Evolutionary conservation across 2,888 invertebrate species (phyloP).

Genomic region (Pristionchus entomophagus): DNA sequence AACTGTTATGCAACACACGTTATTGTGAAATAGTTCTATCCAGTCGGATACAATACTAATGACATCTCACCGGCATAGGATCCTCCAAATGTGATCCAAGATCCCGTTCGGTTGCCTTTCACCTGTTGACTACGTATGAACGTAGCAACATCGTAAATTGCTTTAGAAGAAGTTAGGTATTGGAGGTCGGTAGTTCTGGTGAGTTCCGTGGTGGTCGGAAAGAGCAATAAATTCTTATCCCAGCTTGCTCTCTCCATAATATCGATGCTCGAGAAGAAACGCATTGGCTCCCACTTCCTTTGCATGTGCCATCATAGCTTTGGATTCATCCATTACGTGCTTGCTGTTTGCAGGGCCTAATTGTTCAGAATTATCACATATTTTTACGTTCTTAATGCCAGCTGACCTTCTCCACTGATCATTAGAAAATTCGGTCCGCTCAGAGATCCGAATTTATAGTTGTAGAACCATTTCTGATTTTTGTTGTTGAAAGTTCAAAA

Average conservation of each 20-base stretch:
- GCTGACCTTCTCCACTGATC: constrained; percentile 91
- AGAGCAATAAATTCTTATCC: constrained; percentile 42
- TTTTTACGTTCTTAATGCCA: not conserved
- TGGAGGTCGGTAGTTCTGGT: constrained; percentile 25
- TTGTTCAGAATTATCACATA: not conserved
- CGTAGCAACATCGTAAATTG: constrained; percentile 86
- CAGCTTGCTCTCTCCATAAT: constrained; percentile 89
- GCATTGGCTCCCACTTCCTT: constrained; percentile 86
- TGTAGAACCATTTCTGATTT: constrained; percentile 26
- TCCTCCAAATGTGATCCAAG: constrained; percentile 96
- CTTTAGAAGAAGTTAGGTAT: constrained; percentile 81
- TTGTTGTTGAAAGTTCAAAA: too few relatives aligned
- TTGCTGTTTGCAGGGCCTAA: constrained; percentile 25
- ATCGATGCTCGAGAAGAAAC: constrained; percentile 92
- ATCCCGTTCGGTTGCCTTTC: constrained; percentile 75
- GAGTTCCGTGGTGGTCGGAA: not conserved
- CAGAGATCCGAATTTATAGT: constrained; percentile 13
- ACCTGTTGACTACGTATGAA: constrained; percentile 81
- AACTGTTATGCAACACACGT: too few relatives aligned
- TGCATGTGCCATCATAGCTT: constrained; percentile 78
- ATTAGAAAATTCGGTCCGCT: constrained; percentile 91
- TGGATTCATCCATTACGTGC: constrained; percentile 78
- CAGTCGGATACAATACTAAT: too few relatives aligned
- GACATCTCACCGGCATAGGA: constrained; percentile 78
- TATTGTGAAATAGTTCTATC: too few relatives aligned